Base-by-base conservation (phyloP, 2,797 vertebrate genomes). In the Hydrolagus colliei region DNA sequence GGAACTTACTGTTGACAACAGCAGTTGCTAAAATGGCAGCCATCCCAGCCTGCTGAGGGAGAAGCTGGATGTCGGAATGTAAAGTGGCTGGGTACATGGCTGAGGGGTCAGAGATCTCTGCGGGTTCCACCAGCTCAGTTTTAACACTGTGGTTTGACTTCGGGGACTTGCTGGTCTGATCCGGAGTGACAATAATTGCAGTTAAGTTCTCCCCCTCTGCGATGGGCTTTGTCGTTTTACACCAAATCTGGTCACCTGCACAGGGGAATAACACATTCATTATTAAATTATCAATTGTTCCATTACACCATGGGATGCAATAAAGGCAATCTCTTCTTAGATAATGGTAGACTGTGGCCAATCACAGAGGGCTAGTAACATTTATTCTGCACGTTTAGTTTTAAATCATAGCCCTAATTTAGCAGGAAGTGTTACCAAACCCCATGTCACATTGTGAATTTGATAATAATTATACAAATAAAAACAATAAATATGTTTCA, bases 41-140 rank as follows among this genome's bases (percentile, higher is more conserved):
- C 98, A 99, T 99, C 90, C 97, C 98, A 0, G 98, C 98, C 87
- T 99, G 98, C 92, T 98, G 98, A 0, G 98, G 98, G 87, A 99
- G 96, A 59, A 98, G 96, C 92, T 97, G 97, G 90, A 99, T 97
- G 84, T 98, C 97, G 0, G 96, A 89, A 89, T 88, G 95, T 62
- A 94, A 86, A 0, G 92, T 88, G 0, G 93, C 93, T 0, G 93
- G 93, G 89, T 94, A 94, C 0, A 89, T 52, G 0, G 65, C 35
- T n/a, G 65, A 27, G 35, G 35, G 79, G 27, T 84, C 79, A 0
- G 65, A 84, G 65, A 63, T 41, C 32, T 84, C 79, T 52, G 65
- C 79, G 8, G 92, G 85, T 77, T 96, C 96, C 0, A 59, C 71
- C 0, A 89, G 88, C 88, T 93, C 93, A 0, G 94, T 90, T 86